A percentile compares a stretch with the other conserved stretches of the same genome.
phyloP scores from a whole-genome alignment of 2,113 vertebrate species.

The Hiodon alosoides region DNA sequence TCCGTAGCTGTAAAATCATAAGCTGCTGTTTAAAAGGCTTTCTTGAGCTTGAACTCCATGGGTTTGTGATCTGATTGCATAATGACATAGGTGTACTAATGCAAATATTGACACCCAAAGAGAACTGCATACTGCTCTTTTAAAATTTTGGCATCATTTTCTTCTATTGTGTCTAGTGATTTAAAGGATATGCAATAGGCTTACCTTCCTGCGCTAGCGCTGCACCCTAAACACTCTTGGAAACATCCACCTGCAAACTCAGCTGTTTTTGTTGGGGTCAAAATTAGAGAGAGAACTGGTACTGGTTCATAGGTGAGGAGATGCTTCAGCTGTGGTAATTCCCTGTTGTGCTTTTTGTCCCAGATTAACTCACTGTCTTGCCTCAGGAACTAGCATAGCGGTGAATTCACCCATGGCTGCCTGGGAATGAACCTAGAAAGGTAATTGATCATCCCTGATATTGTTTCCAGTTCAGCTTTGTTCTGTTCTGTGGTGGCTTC shows the following conservation, averaged over 20 bases:
- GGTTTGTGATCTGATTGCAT: conserved; percentile 25
- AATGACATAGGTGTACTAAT: conserved; percentile 18
- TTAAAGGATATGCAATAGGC: conserved; percentile 18
- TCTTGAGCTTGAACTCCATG: conserved; percentile 18
- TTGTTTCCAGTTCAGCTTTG: conserved; percentile 19
- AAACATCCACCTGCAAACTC: conserved; percentile 16
- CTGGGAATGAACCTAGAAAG: conserved; percentile 14
- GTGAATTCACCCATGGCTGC: conserved; percentile 14
- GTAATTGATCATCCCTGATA: conserved; percentile 28
- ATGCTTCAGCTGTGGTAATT: conserved; percentile 17
- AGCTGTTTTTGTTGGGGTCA: conserved; percentile 19
- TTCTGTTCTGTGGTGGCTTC: conserved; percentile 19
- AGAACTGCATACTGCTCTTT: conserved; percentile 23
- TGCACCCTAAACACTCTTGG: conserved; percentile 14
- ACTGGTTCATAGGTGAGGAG: conserved; percentile 20
- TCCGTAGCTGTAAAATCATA: conserved; percentile 29
- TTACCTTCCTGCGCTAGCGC: conserved; percentile 18
- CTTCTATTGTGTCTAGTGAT: conserved; percentile 16
- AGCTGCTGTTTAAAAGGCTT: conserved; percentile 17
- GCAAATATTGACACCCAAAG: conserved; percentile 20
- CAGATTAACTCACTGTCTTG: conserved; percentile 14
- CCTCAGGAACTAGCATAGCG: conserved; percentile 6
- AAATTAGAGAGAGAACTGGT: conserved; percentile 8
- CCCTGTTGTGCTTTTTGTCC: conserved; percentile 11
- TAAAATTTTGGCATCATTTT: conserved; percentile 20